phyloP scores from a whole-genome alignment of 1,140 invertebrate genomes.

The Aphelinus atriplicis region DNA sequence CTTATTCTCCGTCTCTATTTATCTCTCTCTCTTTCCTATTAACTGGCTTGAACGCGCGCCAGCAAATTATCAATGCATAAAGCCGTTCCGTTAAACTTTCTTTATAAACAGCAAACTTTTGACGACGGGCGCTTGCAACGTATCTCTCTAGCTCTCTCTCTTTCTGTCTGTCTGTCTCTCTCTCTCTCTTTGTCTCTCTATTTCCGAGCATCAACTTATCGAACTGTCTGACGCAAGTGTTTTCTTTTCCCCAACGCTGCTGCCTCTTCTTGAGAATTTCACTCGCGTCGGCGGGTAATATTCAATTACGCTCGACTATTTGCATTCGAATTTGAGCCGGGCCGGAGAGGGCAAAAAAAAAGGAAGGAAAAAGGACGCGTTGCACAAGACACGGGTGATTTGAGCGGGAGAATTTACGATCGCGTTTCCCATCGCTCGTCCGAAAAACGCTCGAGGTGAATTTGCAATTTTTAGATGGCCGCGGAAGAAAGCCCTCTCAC shows the following conservation, averaged over 20 bases:
- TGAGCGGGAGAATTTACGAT: neutral
- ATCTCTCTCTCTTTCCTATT: slow-evolving; percentile 11
- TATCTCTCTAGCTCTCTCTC: neutral
- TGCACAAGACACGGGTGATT: neutral
- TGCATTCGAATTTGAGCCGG: too few species aligned
- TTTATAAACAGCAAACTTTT: neutral
- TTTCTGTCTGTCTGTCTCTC: neutral
- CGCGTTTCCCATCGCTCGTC: neutral
- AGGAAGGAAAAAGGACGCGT: neutral
- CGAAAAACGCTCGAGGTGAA: slow-evolving; percentile 33
- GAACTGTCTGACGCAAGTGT: too few species aligned
- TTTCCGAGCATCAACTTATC: neutral
- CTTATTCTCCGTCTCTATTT: slow-evolving; percentile 21
- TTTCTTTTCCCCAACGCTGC: too few species aligned
- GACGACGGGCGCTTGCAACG: neutral
- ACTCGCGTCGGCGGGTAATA: too few species aligned
- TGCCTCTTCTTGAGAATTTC: too few species aligned
- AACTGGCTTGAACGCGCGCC: slow-evolving; percentile 32
- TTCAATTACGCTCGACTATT: too few species aligned
- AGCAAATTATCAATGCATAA: slow-evolving; percentile 31
- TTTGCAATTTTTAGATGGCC: slow-evolving; percentile 33
- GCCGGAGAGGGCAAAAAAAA: neutral
- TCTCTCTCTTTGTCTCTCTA: neutral
- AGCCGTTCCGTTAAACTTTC: neutral
- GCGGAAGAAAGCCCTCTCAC: slow-evolving; percentile 1